phyloP scores from a whole-genome alignment of 2,113 vertebrate species.

The Zosterops lateralis region DNA sequence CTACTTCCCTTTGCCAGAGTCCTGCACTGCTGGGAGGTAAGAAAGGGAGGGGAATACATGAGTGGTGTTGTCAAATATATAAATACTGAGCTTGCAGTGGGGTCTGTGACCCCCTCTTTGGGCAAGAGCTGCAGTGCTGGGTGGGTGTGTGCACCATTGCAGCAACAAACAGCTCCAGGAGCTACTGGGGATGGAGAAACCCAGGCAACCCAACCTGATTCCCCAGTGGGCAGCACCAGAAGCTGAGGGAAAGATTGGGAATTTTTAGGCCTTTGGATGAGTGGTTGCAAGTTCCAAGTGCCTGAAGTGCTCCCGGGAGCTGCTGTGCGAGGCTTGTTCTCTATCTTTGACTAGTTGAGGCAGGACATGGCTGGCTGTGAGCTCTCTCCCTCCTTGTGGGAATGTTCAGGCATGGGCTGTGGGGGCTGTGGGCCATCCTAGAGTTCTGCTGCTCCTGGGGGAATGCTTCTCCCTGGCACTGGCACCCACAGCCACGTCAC shows the following conservation, averaged over 20 bases:
- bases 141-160: rapidly evolving
- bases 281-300: background rate
- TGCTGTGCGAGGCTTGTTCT: background rate
- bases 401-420: background rate
- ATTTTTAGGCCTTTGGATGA: background rate
- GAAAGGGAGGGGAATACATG: rapidly evolving
- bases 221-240: background rate
- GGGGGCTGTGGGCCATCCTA: background rate
- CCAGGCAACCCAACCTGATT: background rate
- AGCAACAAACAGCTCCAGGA: background rate
- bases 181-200: background rate
- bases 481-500: rapidly evolving
- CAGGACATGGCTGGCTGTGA: background rate
- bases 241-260: background rate
- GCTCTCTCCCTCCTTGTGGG: background rate
- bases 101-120: background rate
- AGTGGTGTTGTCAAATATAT: background rate
- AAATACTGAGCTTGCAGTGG: background rate
- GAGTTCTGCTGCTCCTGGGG: background rate
- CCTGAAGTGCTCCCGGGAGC: rapidly evolving
- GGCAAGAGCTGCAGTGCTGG: rapidly evolving
- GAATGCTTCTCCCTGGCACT: background rate
- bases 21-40: background rate
- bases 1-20: rapidly evolving
- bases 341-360: background rate